Evolutionary conservation across 2,797 vertebrate species (phyloP), one percentile per base, ranked within the genome.

Genomic region (Cichlasoma orientale): DNA sequence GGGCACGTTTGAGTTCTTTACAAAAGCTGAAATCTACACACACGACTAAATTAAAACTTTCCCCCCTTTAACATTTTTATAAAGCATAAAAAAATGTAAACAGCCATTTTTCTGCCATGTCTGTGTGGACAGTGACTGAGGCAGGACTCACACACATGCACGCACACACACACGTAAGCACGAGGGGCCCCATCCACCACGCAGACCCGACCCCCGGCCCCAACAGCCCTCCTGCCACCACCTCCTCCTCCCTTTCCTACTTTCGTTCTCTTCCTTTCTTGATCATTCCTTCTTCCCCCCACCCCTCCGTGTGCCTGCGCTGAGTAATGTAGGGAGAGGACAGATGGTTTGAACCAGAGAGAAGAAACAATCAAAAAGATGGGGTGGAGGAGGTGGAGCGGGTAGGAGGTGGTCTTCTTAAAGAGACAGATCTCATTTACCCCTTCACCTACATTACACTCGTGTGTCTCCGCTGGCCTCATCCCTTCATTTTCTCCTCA

Each of bases 291-390:
- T 50, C 76, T 29, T 19, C 55, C 54, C 72, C 66, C 56, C 38
- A 27, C 41, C 61, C 23, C 23, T 1, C 47, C 1, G 19, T 66
- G 61, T 66, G 61, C 44, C 16, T 47, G 61, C 61, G 27, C 61
- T 9, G 27, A 66, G 38, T 66, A 66, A 47, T 66, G 38, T 4
- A 54, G 58, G 76, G 80, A 84, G 74, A 75, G 82, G 84, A 91
- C 90, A 92, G 92, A 93, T 91, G 90, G 93, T 93, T 90, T 90
- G 69, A 91, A 88, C 77, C 82, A 84, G 79, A 88, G 78, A 91
- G 89, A 90, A 89, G 88, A 91, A 93, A 92, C 91, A 92, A 91
- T 92, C 88, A 87, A 85, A 88, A 76, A 79, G 81, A 83, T 66
- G 84, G 75, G 82, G 81, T 13, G 50, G 85, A 53, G 75, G 84